Evolutionary conservation across 2,113 vertebrate genomes (phyloP).

Genomic region (Solenodon paradoxus): DNA sequence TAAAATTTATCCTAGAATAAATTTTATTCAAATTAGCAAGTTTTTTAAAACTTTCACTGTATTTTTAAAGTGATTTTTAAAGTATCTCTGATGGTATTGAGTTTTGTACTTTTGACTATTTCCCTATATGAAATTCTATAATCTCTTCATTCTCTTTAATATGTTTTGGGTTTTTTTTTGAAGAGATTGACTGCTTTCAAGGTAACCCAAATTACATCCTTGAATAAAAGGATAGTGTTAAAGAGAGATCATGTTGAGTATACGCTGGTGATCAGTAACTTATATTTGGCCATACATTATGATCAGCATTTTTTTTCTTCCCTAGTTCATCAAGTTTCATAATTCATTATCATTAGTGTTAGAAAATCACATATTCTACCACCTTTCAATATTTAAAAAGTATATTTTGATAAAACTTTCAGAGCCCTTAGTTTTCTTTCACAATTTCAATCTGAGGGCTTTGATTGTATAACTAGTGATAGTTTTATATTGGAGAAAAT

Average conservation of each 20-base stretch:
- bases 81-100: not conserved
- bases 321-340: too few species aligned
- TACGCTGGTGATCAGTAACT: not conserved
- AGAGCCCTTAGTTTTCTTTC: not conserved
- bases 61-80: not conserved
- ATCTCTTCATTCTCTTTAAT: not conserved
- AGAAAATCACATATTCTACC: not conserved
- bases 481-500: constrained; percentile 31
- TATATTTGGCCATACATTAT: not conserved
- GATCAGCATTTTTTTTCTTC: not conserved
- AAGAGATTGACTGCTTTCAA: not conserved
- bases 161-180: not conserved
- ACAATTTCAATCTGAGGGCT: not conserved
- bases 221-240: constrained; percentile 1
- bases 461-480: not conserved
- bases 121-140: not conserved
- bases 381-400: not conserved
- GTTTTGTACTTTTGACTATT: constrained; percentile 19
- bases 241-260: not conserved
- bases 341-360: not conserved
- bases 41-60: not conserved
- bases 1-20: too few species aligned
- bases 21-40: not conserved
- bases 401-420: not conserved
- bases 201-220: not conserved